A percentile compares a stretch with the other conserved stretches of the same genome.
Evolutionary conservation across 2,888 invertebrate species (phyloP).

Genomic region (Nomada lathburiana): DNA sequence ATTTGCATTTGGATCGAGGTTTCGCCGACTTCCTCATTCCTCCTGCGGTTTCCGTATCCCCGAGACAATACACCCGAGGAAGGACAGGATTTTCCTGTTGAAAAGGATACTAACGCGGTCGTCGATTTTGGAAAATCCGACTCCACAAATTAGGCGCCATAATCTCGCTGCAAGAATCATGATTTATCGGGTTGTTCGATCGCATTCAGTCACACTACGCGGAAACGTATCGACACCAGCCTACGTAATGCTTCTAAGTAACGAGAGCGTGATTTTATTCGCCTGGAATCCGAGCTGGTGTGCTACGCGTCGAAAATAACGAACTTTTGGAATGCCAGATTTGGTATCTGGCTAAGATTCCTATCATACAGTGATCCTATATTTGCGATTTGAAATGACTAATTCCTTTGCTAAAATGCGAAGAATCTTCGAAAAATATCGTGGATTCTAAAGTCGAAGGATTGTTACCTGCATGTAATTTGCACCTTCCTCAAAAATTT

Average conservation of each 20-base stretch:
- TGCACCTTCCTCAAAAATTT: no score
- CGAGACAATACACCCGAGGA: neutral
- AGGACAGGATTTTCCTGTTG: constrained; percentile 23
- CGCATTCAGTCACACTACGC: neutral
- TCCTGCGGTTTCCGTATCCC: neutral
- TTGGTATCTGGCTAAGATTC: no score
- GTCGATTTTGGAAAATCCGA: constrained; percentile 28
- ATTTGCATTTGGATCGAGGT: neutral
- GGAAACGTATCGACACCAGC: neutral
- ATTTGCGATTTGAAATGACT: no score
- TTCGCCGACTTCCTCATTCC: neutral
- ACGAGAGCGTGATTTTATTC: neutral
- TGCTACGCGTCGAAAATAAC: no score
- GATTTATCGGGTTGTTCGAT: neutral
- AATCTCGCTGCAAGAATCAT: neutral
- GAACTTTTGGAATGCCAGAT: no score
- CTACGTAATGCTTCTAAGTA: constrained; percentile 7
- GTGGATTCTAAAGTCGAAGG: no score
- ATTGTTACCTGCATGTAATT: no score
- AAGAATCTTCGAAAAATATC: no score
- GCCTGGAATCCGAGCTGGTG: neutral
- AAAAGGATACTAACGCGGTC: no score
- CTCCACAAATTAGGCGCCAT: neutral
- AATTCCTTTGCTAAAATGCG: no score
- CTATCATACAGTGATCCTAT: no score